phyloP scores from a whole-genome alignment of 2,113 vertebrate species.

The Hirundichthys speculiger region DNA sequence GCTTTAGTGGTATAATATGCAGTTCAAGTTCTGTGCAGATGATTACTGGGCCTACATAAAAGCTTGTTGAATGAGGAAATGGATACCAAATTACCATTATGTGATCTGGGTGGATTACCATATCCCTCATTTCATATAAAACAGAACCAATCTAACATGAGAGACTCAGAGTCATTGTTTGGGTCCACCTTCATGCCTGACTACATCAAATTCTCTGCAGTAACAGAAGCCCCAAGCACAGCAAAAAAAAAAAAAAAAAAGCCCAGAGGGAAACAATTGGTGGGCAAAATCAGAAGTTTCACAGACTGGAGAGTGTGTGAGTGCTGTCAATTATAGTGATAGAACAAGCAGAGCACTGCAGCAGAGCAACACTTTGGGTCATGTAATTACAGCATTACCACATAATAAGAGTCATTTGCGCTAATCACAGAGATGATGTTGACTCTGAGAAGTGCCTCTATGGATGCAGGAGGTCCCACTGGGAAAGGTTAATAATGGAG shows the following conservation, averaged over 20 bases:
- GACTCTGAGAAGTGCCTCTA: conserved; percentile 33
- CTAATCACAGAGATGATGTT: conserved; percentile 42
- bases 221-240: conserved; percentile 27
- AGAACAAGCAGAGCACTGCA: no score
- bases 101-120: conserved; percentile 70
- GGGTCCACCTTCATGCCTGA: conserved; percentile 52
- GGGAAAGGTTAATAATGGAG: conserved; percentile 50
- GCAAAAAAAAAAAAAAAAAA: conserved; percentile 13
- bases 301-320: conserved; percentile 22
- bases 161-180: conserved; percentile 50
- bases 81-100: conserved; percentile 73
- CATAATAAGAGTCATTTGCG: conserved; percentile 66
- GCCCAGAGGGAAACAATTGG: conserved; percentile 17
- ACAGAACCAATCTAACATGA: conserved; percentile 63
- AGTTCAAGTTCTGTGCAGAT: conserved; percentile 63
- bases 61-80: conserved; percentile 66
- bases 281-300: conserved; percentile 29
- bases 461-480: conserved; percentile 12
- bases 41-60: conserved; percentile 70
- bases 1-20: conserved; percentile 57
- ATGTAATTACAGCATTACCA: conserved; percentile 59
- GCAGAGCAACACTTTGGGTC: conserved; percentile 35
- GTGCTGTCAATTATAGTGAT: conserved; percentile 33
- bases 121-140: conserved; percentile 71
- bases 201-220: conserved; percentile 35